Conservation (phyloP, 1,140 invertebrate genomes). For the Heliconius hermathena region DNA sequence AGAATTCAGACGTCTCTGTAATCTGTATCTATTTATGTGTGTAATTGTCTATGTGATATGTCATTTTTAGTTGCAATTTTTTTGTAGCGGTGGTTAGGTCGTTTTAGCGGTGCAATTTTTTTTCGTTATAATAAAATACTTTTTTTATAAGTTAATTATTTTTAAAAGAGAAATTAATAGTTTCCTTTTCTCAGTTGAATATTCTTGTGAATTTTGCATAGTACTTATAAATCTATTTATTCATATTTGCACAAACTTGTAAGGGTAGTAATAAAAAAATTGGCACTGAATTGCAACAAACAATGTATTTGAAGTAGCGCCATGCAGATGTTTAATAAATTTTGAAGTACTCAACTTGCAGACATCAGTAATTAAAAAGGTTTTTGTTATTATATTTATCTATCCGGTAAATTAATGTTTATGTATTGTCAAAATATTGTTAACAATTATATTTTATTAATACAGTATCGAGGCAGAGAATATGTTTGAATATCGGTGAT, state of each 20-base stretch:
- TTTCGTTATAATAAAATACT: slow-evolving; percentile 14
- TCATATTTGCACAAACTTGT: slow-evolving; percentile 18
- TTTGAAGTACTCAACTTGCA: slow-evolving; percentile 1
- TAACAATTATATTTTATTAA: not conserved
- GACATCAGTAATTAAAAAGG: not conserved
- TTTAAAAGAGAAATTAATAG: not conserved
- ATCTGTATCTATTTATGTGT: not conserved
- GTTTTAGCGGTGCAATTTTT: slow-evolving; percentile 24
- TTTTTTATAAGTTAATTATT: slow-evolving; percentile 8
- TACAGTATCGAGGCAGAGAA: not conserved
- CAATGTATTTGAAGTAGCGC: slow-evolving; percentile 32
- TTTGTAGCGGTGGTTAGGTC: slow-evolving; percentile 19
- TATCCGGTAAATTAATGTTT: not conserved
- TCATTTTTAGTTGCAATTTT: slow-evolving; percentile 26
- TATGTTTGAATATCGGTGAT: not conserved
- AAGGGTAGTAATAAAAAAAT: slow-evolving; percentile 41
- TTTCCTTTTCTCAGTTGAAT: not conserved
- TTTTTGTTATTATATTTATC: slow-evolving; percentile 1
- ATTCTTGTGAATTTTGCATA: not conserved
- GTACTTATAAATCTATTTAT: not conserved
- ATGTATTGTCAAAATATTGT: not conserved
- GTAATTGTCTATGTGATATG: not conserved
- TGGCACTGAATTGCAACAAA: slow-evolving; percentile 29
- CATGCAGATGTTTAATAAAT: slow-evolving; percentile 30
- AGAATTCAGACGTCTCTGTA: not conserved